Evolutionary conservation across 2,113 vertebrate species (phyloP).

Genomic region (Tor tambroides): DNA sequence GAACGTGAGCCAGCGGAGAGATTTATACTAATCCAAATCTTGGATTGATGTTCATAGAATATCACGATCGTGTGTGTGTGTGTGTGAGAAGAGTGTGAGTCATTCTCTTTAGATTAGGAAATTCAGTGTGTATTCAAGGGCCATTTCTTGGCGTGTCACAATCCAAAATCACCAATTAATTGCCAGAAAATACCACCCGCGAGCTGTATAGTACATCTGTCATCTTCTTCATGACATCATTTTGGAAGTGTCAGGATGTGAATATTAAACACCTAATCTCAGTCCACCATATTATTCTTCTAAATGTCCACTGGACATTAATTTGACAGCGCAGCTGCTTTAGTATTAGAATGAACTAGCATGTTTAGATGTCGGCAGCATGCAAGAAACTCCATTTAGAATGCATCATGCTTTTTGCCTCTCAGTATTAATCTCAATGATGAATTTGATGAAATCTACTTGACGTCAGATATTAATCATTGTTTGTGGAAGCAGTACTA

Average conservation of each 20-base stretch:
- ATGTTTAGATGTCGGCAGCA: conserved; percentile 60
- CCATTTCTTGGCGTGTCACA: conserved; percentile 40
- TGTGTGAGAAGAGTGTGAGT: conserved; percentile 33
- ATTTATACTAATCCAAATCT: conserved; percentile 51
- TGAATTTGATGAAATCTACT: conserved; percentile 64
- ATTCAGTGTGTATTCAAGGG: conserved; percentile 39
- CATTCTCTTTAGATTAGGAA: conserved; percentile 44
- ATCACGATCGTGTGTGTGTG: not conserved
- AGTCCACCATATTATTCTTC: not conserved
- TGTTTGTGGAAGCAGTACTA: conserved; percentile 61
- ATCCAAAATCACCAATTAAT: conserved; percentile 36
- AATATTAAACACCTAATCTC: conserved; percentile 15
- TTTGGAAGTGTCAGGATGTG: conserved; percentile 22
- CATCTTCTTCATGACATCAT: not conserved
- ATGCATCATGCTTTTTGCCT: conserved; percentile 64
- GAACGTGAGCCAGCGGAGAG: conserved; percentile 12
- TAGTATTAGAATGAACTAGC: conserved; percentile 68
- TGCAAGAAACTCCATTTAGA: conserved; percentile 69
- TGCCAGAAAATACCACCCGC: not conserved
- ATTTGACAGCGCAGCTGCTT: not conserved
- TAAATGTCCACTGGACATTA: not conserved
- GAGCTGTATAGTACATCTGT: conserved; percentile 27
- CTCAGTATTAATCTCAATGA: conserved; percentile 54
- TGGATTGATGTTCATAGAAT: conserved; percentile 51
- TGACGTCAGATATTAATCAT: conserved; percentile 69